These are phyloP conservation scores for Gila orcuttii DNA, from an alignment of 2,113 vertebrate genomes.

Conservation along the genomic window DNA sequence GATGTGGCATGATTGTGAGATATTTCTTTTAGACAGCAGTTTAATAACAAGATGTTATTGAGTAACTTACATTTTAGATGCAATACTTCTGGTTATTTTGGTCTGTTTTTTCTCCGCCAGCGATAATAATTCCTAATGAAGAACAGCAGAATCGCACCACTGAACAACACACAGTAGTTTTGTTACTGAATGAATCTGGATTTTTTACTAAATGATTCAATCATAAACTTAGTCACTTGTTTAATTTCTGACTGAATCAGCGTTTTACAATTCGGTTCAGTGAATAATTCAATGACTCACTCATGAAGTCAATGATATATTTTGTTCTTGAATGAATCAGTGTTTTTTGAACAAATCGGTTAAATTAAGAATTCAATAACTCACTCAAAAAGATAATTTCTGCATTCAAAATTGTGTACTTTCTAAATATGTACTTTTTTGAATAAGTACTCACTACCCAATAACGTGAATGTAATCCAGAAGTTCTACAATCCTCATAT, in stretches of 20 bases:
- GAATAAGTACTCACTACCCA: background rate
- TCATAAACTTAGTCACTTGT: background rate
- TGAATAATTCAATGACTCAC: background rate
- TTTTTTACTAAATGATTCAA: background rate
- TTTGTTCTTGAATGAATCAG: background rate
- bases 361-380: background rate
- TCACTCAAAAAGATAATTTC: background rate
- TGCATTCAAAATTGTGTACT: background rate
- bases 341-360: background rate
- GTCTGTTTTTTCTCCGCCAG: background rate
- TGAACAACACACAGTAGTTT: background rate
- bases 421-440: background rate
- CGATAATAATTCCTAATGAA: background rate
- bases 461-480: background rate
- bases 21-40: background rate
- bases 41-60: background rate
- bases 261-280: background rate
- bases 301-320: background rate
- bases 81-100: background rate
- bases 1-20: background rate
- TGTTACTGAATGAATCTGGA: background rate
- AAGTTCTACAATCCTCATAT: background rate
- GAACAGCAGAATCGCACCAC: background rate
- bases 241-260: background rate
- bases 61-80: background rate